A percentile compares a stretch with the other conserved stretches of the same genome.
These are phyloP conservation scores for Hylaeus volcanicus DNA, from an alignment of 1,140 invertebrate genomes.

Conservation along the genomic window DNA sequence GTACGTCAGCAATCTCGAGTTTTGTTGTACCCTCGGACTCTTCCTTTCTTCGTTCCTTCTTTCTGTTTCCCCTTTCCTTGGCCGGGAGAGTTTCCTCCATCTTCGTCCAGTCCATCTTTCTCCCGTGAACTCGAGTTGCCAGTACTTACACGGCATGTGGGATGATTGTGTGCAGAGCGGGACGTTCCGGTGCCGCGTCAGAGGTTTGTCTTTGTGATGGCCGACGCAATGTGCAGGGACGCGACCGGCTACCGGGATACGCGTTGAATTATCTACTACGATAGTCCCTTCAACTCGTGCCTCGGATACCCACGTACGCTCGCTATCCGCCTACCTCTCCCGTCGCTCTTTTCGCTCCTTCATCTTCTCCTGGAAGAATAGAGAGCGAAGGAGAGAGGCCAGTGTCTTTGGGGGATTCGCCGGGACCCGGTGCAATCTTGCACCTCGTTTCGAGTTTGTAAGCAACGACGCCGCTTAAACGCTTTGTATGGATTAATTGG, in stretches of 20 bases:
- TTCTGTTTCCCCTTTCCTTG: conserved; percentile 18
- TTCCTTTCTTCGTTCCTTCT: conserved; percentile 23
- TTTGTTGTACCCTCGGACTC: conserved; percentile 72
- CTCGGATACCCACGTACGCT: conserved; percentile 66
- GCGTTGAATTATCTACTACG: conserved; percentile 78
- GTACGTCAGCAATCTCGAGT: conserved; percentile 79
- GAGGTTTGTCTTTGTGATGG: conserved; percentile 80
- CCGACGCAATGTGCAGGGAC: conserved; percentile 73
- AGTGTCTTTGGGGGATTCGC: conserved; percentile 42
- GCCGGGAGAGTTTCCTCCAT: not conserved
- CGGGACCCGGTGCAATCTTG: conserved; percentile 33
- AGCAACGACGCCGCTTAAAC: conserved; percentile 29
- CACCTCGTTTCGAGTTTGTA: conserved; percentile 35
- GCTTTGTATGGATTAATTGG: conserved; percentile 19
- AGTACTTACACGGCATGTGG: conserved; percentile 62
- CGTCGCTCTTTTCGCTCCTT: conserved; percentile 53
- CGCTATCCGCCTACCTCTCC: conserved; percentile 48
- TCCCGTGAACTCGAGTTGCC: conserved; percentile 12
- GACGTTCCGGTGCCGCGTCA: conserved; percentile 74
- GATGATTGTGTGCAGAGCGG: conserved; percentile 76
- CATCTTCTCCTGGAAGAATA: conserved; percentile 38
- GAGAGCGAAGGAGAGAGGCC: conserved; percentile 12
- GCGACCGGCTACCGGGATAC: conserved; percentile 78
- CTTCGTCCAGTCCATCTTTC: conserved; percentile 3
- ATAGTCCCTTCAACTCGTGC: conserved; percentile 71